Evolutionary conservation across 2,113 vertebrate species (phyloP).

Genomic region (western clawed frog (Xenopus tropicalis)): DNA sequence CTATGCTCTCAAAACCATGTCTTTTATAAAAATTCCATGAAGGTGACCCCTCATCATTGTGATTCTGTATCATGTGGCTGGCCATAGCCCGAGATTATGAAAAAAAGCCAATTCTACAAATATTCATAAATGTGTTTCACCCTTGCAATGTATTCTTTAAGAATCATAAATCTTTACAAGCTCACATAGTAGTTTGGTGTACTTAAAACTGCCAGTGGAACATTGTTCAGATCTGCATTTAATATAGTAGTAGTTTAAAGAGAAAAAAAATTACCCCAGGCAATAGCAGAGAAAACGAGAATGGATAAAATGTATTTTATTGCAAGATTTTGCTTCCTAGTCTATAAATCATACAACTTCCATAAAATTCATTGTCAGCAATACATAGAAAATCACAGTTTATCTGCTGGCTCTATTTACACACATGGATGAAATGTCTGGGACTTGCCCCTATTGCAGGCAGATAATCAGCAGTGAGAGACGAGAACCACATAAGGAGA

Average conservation of each 20-base stretch:
- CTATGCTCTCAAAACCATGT: no score
- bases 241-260: neutral
- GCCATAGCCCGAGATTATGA: no score
- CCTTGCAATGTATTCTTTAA: no score
- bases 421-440: slow-evolving; percentile 38
- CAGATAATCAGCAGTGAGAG: slow-evolving; percentile 30
- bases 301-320: slow-evolving; percentile 59
- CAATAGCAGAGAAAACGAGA: slow-evolving; percentile 18
- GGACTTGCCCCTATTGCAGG: slow-evolving; percentile 39
- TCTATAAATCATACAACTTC: slow-evolving; percentile 60
- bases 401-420: slow-evolving; percentile 60
- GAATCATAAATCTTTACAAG: no score
- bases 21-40: no score
- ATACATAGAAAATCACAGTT: slow-evolving; percentile 61
- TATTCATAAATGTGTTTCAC: no score
- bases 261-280: slow-evolving; percentile 13
- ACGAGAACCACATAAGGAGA: slow-evolving; percentile 34
- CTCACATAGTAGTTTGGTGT: no score
- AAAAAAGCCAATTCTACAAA: no score
- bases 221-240: no score
- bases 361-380: slow-evolving; percentile 62
- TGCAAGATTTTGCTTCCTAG: slow-evolving; percentile 61
- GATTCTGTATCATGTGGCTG: no score
- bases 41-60: no score
- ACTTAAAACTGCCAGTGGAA: no score